These are phyloP conservation scores for Hypocryptadius cinnamomeus DNA, from an alignment of 2,113 vertebrate genomes.

Conservation along the genomic window DNA sequence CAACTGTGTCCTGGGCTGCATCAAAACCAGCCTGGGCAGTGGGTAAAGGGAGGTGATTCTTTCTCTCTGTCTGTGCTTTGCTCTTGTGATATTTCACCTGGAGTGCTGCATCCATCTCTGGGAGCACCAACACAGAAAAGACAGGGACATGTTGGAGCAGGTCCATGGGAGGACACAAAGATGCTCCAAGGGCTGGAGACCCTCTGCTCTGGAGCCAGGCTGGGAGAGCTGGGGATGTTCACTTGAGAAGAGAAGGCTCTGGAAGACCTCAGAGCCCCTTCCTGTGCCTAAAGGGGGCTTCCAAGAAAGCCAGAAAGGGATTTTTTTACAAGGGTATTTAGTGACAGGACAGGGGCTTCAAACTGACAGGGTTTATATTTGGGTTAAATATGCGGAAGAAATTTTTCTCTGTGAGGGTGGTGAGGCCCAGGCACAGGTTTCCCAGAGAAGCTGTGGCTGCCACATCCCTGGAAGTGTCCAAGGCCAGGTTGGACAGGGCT, in stretches of 20 bases:
- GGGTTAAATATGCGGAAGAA: background rate
- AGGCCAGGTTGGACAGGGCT: accelerated
- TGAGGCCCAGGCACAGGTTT: background rate
- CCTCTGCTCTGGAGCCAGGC: background rate
- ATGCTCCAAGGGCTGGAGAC: background rate
- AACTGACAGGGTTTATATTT: background rate
- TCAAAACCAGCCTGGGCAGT: background rate
- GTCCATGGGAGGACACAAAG: background rate
- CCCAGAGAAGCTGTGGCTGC: background rate
- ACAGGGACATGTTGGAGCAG: background rate
- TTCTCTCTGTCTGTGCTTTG: background rate
- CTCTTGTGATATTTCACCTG: background rate
- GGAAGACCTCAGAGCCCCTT: background rate
- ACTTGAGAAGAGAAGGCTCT: background rate
- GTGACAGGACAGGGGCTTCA: background rate
- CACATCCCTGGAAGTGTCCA: background rate
- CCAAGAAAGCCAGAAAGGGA: background rate
- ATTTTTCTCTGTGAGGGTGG: background rate
- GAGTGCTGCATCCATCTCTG: background rate
- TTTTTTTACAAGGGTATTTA: background rate
- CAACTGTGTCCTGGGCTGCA: background rate
- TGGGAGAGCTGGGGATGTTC: background rate
- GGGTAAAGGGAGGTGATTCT: background rate
- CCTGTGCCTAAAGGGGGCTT: background rate
- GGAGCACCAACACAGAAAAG: background rate